Base-by-base conservation (phyloP, 2,888 invertebrate genomes). In the Blastobasis lacticolella region DNA sequence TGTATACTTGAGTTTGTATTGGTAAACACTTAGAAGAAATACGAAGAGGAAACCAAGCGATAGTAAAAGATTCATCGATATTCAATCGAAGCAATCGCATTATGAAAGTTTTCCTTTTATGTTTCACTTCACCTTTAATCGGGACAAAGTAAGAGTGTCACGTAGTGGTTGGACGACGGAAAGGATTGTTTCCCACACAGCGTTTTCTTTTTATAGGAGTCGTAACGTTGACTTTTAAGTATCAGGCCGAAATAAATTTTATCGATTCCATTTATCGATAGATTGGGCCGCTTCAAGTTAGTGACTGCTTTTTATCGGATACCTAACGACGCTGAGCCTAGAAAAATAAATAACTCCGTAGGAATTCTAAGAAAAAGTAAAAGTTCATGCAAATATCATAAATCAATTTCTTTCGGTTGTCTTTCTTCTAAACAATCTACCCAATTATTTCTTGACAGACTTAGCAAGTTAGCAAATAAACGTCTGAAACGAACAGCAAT, bases 11-110 rank as follows among this genome's bases (percentile, higher is more conserved):
- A 45, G 44, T 6, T n/a, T 10, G 10, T 45, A 23, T 45, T 10
- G 6, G 10, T 45, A 45, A 10, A 45, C 9, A 23, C 36, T 5
- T 8, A 7, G 8, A 23, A 45, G 9, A 5, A n/a, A 10, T 46
- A 8, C 57, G 54, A 55, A 54, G 56, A 57, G 54, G 58, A 59
- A 60, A 57, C 61, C 59, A 54, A 55, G 45, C 46, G 44, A 52
- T 46, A 45, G 47, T 40, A 49, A 45, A 52, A 40, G 5, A 7
- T 45, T 44, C 44, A 45, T 48, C 41, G 50, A 45, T 46, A 46
- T 53, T 43, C 49, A 50, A 53, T 49, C 47, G 45, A 37, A 45
- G 41, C 42, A 46, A 46, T 45, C 45, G 7, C 36, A 45, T 43
- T 49, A 52, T 52, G 38, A 49, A 48, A 52, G 46, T 23, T 23